These are phyloP conservation scores for Clarias platycephalus DNA, from an alignment of 2,797 vertebrate species.

Conservation along the genomic window DNA sequence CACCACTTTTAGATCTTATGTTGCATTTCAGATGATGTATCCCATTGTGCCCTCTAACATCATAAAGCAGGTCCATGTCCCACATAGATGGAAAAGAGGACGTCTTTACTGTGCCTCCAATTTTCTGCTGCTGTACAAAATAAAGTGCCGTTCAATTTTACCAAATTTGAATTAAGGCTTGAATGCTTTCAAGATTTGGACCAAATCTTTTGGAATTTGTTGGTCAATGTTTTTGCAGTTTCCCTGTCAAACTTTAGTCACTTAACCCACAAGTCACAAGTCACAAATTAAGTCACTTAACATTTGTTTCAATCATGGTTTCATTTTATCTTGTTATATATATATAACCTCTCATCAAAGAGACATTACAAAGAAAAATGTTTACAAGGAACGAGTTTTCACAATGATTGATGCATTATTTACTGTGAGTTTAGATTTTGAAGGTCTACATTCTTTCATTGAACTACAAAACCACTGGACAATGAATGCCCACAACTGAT, in stretches of 20 bases:
- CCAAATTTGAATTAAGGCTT: background rate
- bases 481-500: background rate
- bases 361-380: background rate
- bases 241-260: background rate
- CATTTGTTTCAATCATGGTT: background rate
- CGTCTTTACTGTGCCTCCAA: background rate
- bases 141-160: background rate
- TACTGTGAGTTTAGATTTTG: background rate
- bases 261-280: background rate
- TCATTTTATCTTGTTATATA: background rate
- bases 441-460: background rate
- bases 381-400: background rate
- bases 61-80: background rate
- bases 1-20: background rate
- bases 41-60: background rate
- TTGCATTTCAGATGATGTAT: background rate
- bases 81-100: background rate
- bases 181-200: background rate
- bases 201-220: background rate
- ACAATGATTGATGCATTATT: background rate
- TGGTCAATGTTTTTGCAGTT: background rate
- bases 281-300: background rate
- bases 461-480: background rate
- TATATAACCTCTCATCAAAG: background rate
- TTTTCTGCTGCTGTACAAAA: background rate